Base-by-base conservation (phyloP, 2,797 vertebrate genomes). In the Neosalanx taihuensis region DNA sequence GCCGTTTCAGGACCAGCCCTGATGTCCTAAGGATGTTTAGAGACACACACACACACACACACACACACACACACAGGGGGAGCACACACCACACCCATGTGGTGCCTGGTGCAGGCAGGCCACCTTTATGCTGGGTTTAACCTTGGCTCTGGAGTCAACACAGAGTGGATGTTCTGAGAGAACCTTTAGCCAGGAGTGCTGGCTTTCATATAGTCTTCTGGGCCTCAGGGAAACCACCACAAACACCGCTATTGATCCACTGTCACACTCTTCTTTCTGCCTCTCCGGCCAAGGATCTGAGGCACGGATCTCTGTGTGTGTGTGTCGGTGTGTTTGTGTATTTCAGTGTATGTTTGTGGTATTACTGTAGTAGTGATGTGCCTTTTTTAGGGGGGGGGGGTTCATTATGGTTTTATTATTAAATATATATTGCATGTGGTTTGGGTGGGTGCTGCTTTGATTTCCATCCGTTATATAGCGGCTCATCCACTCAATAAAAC, bases 191-290 rank as follows among this genome's bases (percentile, higher is more conserved):
- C 84, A 85, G 83, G 84, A 84, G 82, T 85, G 74, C 81, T 73
- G 13, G 82, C 86, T 87, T 89, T 90, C 87, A 89, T 88, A 86
- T 81, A 83, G 79, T 84, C 81, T 80, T 76, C 69, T 73, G 1
- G 71, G 85, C 89, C 89, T 84, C 79, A 79, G 84, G 90, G 89
- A 89, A 76, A 64, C 35, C 81, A 75, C 87, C 89, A 90, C 89
- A 91, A 89, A 91, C 89, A 92, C 81, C 73, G 76, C 87, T 90
- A 92, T 92, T 90, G 90, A 92, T 92, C 89, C 90, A 70, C 89
- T 87, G 88, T 89, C 89, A 89, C 84, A 84, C 80, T 72, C 81
- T 69, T 59, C 79, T 76, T 73, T 69, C 63, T 78, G 76, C 71
- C 37, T 30, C 23, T 26, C 33, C 10, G 20, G 57, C 69, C 71